These are phyloP conservation scores for Mimas tiliae DNA, from an alignment of 2,888 invertebrate species.

Conservation along the genomic window DNA sequence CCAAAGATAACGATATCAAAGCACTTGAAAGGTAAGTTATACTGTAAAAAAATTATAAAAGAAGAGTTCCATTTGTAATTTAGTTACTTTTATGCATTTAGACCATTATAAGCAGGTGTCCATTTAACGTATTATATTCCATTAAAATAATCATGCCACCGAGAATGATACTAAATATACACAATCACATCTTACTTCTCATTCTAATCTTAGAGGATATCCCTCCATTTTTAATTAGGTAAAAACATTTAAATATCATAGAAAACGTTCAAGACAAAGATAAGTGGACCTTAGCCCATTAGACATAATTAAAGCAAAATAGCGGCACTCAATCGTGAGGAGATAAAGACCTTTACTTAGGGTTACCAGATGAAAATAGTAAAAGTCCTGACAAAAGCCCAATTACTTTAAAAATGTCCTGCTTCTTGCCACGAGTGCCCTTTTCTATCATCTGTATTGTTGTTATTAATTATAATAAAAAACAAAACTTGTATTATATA, in stretches of 20 bases:
- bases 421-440: too few relatives aligned
- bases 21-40: neutral
- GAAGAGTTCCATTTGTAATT: neutral
- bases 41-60: neutral
- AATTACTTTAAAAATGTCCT: too few relatives aligned
- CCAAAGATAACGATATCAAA: neutral
- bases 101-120: neutral
- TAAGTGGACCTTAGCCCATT: conserved; percentile 3
- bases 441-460: too few relatives aligned
- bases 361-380: too few relatives aligned
- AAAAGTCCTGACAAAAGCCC: too few relatives aligned
- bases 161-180: neutral
- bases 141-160: conserved; percentile 4
- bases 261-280: conserved; percentile 11
- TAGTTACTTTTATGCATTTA: neutral
- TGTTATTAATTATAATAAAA: too few relatives aligned
- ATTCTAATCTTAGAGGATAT: neutral
- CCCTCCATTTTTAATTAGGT: conserved; percentile 13
- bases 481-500: too few relatives aligned
- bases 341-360: conserved; percentile 1
- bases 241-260: conserved; percentile 18
- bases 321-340: conserved; percentile 19
- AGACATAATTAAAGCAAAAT: conserved; percentile 21
- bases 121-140: neutral
- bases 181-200: conserved; percentile 17